Conservation (phyloP, 2,797 vertebrate genomes). For the Aotus griseimembra region DNA sequence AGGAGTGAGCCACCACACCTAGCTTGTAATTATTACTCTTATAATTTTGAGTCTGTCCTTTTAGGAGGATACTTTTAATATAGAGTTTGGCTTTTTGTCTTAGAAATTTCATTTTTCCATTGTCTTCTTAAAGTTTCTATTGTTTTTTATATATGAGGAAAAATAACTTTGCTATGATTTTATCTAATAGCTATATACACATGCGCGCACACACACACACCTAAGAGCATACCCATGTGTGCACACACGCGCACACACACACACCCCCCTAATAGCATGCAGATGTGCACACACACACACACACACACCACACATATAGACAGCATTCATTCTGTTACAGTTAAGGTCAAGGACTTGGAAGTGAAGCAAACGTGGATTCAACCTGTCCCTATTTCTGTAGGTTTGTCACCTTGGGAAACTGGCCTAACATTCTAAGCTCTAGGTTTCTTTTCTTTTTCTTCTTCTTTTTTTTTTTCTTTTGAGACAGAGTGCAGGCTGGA, state of each 20-base stretch:
- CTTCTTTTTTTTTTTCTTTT: neutral
- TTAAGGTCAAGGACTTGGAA: neutral
- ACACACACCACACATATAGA: neutral
- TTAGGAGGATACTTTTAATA: neutral
- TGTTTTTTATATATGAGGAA: neutral
- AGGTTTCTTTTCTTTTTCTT: neutral
- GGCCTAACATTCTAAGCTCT: neutral
- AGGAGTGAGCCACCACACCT: neutral
- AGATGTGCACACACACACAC: neutral
- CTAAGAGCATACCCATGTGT: too few species aligned
- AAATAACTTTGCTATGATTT: neutral
- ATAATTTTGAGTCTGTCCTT: neutral
- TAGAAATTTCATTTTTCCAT: neutral
- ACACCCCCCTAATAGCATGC: neutral
- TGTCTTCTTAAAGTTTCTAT: neutral
- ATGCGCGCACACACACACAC: neutral
- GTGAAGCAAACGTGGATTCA: neutral
- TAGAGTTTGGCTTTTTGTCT: neutral
- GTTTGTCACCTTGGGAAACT: neutral
- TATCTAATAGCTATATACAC: too few species aligned
- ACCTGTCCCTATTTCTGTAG: neutral
- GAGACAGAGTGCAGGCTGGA: neutral
- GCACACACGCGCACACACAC: neutral
- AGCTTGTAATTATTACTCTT: neutral
- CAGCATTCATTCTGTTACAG: rapidly evolving